phyloP scores from a whole-genome alignment of 2,888 invertebrate species.

The Carcina quercana region DNA sequence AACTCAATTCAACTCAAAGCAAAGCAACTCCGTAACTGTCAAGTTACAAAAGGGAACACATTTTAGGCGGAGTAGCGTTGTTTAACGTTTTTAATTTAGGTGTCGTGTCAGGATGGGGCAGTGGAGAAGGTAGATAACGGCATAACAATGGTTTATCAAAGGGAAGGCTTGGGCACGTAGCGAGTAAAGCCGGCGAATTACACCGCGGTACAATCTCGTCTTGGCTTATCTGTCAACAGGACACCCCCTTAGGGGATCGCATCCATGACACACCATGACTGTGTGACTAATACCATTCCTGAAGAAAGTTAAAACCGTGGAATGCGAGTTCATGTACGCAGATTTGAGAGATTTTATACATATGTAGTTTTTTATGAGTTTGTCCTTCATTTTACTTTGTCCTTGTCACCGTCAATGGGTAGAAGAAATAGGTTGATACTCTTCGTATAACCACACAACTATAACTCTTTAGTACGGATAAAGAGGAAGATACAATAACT shows the following conservation, averaged over 20 bases:
- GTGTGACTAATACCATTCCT: too few species aligned
- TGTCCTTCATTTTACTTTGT: too few species aligned
- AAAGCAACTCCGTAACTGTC: not conserved
- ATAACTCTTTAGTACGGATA: too few species aligned
- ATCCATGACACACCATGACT: not conserved
- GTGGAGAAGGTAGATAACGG: slow-evolving; percentile 42
- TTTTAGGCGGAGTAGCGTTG: slow-evolving; percentile 21
- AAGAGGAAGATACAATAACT: too few species aligned
- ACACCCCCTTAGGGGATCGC: slow-evolving; percentile 30
- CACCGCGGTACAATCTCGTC: slow-evolving; percentile 44
- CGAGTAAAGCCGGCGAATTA: slow-evolving; percentile 47
- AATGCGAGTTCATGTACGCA: too few species aligned
- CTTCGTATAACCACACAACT: too few species aligned
- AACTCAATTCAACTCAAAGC: too few species aligned
- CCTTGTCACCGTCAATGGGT: too few species aligned
- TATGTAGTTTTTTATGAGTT: too few species aligned
- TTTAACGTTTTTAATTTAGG: slow-evolving; percentile 35
- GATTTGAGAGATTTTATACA: too few species aligned
- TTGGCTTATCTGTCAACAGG: slow-evolving; percentile 58
- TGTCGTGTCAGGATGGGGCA: slow-evolving; percentile 28
- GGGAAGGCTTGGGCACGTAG: slow-evolving; percentile 39
- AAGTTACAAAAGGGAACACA: not conserved
- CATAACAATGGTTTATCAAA: slow-evolving; percentile 54
- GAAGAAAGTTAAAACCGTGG: too few species aligned
- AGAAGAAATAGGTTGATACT: too few species aligned